Evolutionary conservation across 2,797 vertebrate genomes (phyloP).

Genomic region (Rhinella marina): DNA sequence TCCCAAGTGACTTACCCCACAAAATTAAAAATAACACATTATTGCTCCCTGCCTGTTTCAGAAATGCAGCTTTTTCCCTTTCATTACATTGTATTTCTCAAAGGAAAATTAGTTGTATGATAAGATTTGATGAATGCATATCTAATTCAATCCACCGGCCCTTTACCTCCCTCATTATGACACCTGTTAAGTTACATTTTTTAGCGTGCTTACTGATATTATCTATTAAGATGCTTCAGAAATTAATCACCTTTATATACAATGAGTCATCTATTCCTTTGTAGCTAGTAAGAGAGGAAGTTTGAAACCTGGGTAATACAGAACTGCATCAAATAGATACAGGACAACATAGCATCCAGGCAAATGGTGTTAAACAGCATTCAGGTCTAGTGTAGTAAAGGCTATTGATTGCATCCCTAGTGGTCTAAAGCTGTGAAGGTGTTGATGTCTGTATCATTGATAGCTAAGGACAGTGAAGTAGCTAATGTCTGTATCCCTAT

Average conservation of each 20-base stretch:
- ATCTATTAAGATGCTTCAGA: constrained; percentile 22
- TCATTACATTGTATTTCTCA: constrained; percentile 55
- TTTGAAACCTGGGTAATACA: too few species aligned
- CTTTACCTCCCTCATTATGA: constrained; percentile 40
- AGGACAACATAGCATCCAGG: too few species aligned
- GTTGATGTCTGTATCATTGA: too few species aligned
- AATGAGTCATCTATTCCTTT: too few species aligned
- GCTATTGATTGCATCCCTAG: too few species aligned
- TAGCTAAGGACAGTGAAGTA: too few species aligned
- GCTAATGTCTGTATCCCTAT: too few species aligned
- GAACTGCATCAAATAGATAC: too few species aligned
- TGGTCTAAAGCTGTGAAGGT: too few species aligned
- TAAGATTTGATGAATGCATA: constrained; percentile 63
- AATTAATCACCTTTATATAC: not conserved
- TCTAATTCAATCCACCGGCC: constrained; percentile 44
- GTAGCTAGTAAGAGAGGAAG: too few species aligned
- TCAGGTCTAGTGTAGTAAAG: too few species aligned
- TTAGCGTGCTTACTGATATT: not conserved
- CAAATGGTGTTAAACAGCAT: too few species aligned
- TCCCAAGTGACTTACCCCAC: constrained; percentile 63
- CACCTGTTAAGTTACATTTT: constrained; percentile 10
- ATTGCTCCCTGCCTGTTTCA: constrained; percentile 44
- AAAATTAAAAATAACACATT: constrained; percentile 68
- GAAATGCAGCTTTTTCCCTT: constrained; percentile 42
- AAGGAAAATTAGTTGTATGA: constrained; percentile 55